Percentiles rank a stretch among this genome's conserved stretches.
These are phyloP conservation scores for Germaria angustata DNA, from an alignment of 2,888 invertebrate species.

Conservation along the genomic window DNA sequence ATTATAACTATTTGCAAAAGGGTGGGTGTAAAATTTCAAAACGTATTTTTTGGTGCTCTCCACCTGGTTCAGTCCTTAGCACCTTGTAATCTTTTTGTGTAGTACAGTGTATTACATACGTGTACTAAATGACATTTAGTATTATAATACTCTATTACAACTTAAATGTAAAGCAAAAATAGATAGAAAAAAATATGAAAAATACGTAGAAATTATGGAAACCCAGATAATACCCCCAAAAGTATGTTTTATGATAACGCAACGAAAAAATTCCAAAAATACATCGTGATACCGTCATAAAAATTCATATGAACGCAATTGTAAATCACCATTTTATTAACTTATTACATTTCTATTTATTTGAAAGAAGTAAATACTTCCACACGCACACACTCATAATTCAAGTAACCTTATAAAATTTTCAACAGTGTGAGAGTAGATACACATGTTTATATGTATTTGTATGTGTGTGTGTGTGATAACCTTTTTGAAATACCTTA, in stretches of 20 bases:
- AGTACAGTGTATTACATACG: too few species aligned
- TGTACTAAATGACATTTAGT: too few species aligned
- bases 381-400: not conserved
- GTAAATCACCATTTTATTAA: not conserved
- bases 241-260: not conserved
- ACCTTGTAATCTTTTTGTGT: too few species aligned
- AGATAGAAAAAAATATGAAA: too few species aligned
- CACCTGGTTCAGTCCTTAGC: too few species aligned
- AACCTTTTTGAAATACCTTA: not conserved
- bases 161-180: too few species aligned
- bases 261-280: not conserved
- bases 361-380: not conserved
- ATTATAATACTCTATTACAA: too few species aligned
- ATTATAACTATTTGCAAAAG: too few species aligned
- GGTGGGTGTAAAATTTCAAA: too few species aligned
- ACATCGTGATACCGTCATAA: not conserved
- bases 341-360: not conserved
- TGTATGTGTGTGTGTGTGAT: not conserved
- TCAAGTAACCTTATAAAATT: not conserved
- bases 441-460: not conserved
- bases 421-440: not conserved
- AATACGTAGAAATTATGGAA: too few species aligned
- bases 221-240: not conserved
- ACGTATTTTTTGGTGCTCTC: too few species aligned
- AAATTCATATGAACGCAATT: not conserved